A percentile compares a stretch with the other conserved stretches of the same genome.
These are phyloP conservation scores for Nasonia vitripennis DNA, from an alignment of 1,140 invertebrate species.

Conservation along the genomic window DNA sequence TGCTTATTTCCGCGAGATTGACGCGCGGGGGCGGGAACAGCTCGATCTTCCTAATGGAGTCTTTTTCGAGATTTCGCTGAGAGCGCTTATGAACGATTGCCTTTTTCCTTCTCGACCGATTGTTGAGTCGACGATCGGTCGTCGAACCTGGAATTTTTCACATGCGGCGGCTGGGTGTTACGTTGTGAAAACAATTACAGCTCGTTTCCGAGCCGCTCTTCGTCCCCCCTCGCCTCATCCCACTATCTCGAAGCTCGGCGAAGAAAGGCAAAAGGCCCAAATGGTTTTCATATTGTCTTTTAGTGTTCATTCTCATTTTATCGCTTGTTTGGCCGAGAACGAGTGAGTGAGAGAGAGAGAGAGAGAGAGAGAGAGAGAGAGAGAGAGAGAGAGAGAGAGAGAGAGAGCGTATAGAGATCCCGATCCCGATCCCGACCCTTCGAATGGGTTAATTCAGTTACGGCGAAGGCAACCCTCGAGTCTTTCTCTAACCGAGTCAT, in stretches of 20 bases:
- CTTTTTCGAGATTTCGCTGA: neutral
- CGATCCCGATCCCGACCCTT: slow-evolving; percentile 50
- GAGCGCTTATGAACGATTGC: neutral
- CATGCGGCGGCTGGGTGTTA: too few species aligned
- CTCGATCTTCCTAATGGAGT: neutral
- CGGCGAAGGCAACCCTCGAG: slow-evolving; percentile 42
- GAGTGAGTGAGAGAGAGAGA: neutral
- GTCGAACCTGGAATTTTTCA: too few species aligned
- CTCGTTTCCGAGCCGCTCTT: neutral
- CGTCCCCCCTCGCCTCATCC: neutral
- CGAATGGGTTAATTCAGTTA: slow-evolving; percentile 67
- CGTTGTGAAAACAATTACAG: neutral
- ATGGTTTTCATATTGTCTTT: slow-evolving; percentile 76
- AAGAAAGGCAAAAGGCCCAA: slow-evolving; percentile 57
- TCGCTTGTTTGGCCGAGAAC: slow-evolving; percentile 70
- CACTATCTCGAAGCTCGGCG: neutral
- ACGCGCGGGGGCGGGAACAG: neutral
- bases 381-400: neutral
- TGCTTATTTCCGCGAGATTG: slow-evolving; percentile 27
- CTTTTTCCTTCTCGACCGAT: neutral
- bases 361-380: neutral
- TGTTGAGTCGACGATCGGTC: neutral
- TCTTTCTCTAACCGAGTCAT: slow-evolving; percentile 55
- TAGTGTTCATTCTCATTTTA: slow-evolving; percentile 75
- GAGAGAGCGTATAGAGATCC: slow-evolving; percentile 3